These are phyloP conservation scores for Drosophila prolongata DNA, from an alignment of 2,888 invertebrate species.

Conservation along the genomic window DNA sequence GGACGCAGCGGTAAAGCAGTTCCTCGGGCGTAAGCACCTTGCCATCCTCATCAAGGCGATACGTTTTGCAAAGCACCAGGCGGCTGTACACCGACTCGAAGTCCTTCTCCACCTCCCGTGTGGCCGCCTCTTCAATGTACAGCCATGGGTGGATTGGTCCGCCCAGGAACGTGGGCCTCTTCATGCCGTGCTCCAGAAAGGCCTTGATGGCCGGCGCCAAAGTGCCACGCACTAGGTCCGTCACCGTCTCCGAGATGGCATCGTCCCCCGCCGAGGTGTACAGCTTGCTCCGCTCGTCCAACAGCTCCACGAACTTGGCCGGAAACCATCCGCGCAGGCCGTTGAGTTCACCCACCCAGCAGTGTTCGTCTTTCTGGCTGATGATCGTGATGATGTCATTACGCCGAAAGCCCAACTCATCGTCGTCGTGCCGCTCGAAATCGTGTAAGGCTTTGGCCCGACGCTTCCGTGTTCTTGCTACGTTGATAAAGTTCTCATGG, in stretches of 20 bases:
- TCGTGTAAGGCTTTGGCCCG: slow-evolving; percentile 98
- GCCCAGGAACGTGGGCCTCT: slow-evolving; percentile 94
- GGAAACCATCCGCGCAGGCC: slow-evolving; percentile 98
- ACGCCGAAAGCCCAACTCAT: slow-evolving; percentile 98
- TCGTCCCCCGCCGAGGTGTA: slow-evolving; percentile 98
- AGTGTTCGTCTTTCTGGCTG: slow-evolving; percentile 98
- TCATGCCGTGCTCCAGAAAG: slow-evolving; percentile 97
- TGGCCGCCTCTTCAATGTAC: slow-evolving; percentile 98
- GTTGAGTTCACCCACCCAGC: slow-evolving; percentile 99
- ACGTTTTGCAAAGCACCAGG: slow-evolving; percentile 98
- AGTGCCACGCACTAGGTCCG: slow-evolving; percentile 97
- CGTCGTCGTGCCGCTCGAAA: slow-evolving; percentile 98
- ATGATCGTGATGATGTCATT: slow-evolving; percentile 99
- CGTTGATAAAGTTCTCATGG: slow-evolving; percentile 97
- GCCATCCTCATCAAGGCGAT: slow-evolving; percentile 98
- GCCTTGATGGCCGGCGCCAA: slow-evolving; percentile 97
- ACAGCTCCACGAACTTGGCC: slow-evolving; percentile 96
- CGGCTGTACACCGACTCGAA: slow-evolving; percentile 99
- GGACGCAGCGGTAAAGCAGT: slow-evolving; percentile 96
- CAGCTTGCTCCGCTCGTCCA: slow-evolving; percentile 97
- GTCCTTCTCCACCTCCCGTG: slow-evolving; percentile 98
- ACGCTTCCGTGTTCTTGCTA: slow-evolving; percentile 93
- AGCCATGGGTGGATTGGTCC: slow-evolving; percentile 99
- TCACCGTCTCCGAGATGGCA: slow-evolving; percentile 97
- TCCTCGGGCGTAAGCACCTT: slow-evolving; percentile 99